These are phyloP conservation scores for Chelonus formosanus DNA, from an alignment of 2,888 invertebrate genomes.

Conservation along the genomic window DNA sequence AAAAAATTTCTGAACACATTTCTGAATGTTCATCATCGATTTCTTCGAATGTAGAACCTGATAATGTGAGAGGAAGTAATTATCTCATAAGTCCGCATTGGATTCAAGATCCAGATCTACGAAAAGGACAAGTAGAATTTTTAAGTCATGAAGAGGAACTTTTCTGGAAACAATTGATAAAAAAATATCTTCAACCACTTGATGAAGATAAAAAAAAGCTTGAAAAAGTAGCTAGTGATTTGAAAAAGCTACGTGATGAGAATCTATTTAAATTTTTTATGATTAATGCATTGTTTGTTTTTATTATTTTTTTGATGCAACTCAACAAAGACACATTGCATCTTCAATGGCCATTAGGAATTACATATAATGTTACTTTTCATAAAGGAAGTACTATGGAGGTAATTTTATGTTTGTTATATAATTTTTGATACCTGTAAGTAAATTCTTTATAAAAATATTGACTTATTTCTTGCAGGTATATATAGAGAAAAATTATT, in stretches of 20 bases:
- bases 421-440: no score
- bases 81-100: slow-evolving; percentile 72
- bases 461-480: slow-evolving; percentile 52
- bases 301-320: slow-evolving; percentile 73
- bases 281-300: slow-evolving; percentile 74
- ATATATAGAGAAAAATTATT: slow-evolving; percentile 62
- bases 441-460: neutral
- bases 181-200: slow-evolving; percentile 79
- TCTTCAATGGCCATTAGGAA: slow-evolving; percentile 69
- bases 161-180: slow-evolving; percentile 83
- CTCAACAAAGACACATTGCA: slow-evolving; percentile 70
- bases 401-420: slow-evolving; percentile 51
- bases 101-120: slow-evolving; percentile 76
- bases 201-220: slow-evolving; percentile 73
- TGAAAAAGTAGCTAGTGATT: slow-evolving; percentile 65
- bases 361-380: slow-evolving; percentile 65
- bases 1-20: neutral
- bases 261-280: slow-evolving; percentile 72
- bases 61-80: slow-evolving; percentile 19
- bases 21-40: slow-evolving; percentile 56
- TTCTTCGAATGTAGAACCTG: slow-evolving; percentile 14
- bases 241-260: slow-evolving; percentile 69
- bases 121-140: slow-evolving; percentile 73
- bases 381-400: slow-evolving; percentile 54
- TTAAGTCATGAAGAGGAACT: slow-evolving; percentile 73